Percentiles rank a stretch among this genome's conserved stretches.
These are phyloP conservation scores for Hofmannophila pseudospretella DNA, from an alignment of 2,888 invertebrate species.

Conservation along the genomic window DNA sequence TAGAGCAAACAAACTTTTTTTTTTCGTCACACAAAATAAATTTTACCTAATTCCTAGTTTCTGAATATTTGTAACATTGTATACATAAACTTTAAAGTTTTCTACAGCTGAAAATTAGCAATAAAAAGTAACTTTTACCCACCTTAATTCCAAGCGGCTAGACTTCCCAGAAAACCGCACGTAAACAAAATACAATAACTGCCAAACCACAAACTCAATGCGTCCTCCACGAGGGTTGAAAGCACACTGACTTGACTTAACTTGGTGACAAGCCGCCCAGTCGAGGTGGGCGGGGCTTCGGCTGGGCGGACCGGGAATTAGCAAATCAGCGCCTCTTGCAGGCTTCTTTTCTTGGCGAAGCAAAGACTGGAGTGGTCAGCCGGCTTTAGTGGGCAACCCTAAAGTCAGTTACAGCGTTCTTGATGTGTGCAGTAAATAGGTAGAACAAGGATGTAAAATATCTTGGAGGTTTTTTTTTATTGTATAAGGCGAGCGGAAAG, in stretches of 20 bases:
- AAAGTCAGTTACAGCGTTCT: neutral
- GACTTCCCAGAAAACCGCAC: constrained; percentile 18
- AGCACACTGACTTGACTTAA: constrained; percentile 36
- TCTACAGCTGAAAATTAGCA: neutral
- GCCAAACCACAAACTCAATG: constrained; percentile 12
- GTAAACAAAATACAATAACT: constrained; percentile 20
- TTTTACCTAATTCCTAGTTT: too few species aligned
- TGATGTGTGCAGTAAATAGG: neutral
- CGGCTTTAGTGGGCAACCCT: constrained; percentile 34
- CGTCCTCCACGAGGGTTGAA: constrained; percentile 23
- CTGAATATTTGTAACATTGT: too few species aligned
- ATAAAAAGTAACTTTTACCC: neutral
- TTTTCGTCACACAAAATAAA: too few species aligned
- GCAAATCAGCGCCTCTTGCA: constrained; percentile 51
- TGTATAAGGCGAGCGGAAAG: too few species aligned
- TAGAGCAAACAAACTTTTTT: too few species aligned
- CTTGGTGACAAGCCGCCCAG: constrained; percentile 40
- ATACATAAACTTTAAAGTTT: too few species aligned
- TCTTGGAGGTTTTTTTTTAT: neutral
- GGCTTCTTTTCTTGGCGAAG: constrained; percentile 54
- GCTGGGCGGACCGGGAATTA: constrained; percentile 51
- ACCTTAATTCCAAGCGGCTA: constrained; percentile 8
- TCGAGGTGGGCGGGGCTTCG: constrained; percentile 48
- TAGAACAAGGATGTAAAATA: neutral
- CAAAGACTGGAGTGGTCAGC: constrained; percentile 55